These are phyloP conservation scores for Rhingia rostrata DNA, from an alignment of 2,888 invertebrate species.

Conservation along the genomic window DNA sequence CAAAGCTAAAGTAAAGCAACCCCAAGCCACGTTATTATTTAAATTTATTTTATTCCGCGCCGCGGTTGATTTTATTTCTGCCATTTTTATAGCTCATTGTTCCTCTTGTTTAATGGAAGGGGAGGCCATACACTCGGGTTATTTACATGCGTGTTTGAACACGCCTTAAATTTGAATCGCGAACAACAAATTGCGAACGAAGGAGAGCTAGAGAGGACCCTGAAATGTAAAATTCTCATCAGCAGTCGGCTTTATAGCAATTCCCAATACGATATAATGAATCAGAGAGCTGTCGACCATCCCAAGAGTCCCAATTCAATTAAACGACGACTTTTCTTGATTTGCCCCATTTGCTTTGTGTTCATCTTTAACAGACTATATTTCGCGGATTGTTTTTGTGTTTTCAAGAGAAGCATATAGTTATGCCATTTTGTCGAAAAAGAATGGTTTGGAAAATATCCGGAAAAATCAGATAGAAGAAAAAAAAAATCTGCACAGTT, in stretches of 20 bases:
- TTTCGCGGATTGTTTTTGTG: not conserved
- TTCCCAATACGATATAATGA: conserved; percentile 30
- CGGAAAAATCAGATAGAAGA: not conserved
- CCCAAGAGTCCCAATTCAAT: conserved; percentile 39
- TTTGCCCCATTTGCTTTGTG: not conserved
- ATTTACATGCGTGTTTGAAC: conserved; percentile 62
- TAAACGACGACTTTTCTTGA: conserved; percentile 26
- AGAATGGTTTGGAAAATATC: not conserved
- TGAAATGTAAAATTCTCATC: conserved; percentile 24
- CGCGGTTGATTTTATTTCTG: conserved; percentile 8
- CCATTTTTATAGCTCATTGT: not conserved
- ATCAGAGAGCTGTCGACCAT: conserved; percentile 44
- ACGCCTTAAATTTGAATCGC: conserved; percentile 56
- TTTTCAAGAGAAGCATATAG: no score
- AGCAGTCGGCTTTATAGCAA: conserved; percentile 3
- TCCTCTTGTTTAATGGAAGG: not conserved
- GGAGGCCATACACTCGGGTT: conserved; percentile 6
- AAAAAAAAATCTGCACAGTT: conserved; percentile 7
- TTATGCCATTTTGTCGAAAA: no score
- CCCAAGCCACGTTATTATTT: conserved; percentile 57
- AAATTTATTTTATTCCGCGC: conserved; percentile 58
- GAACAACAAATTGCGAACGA: not conserved
- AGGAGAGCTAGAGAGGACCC: conserved; percentile 19
- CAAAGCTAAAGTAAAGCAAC: conserved; percentile 47
- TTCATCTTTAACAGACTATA: not conserved